Evolutionary conservation across 1,140 invertebrate species (phyloP).

Genomic region (Galendromus occidentalis): DNA sequence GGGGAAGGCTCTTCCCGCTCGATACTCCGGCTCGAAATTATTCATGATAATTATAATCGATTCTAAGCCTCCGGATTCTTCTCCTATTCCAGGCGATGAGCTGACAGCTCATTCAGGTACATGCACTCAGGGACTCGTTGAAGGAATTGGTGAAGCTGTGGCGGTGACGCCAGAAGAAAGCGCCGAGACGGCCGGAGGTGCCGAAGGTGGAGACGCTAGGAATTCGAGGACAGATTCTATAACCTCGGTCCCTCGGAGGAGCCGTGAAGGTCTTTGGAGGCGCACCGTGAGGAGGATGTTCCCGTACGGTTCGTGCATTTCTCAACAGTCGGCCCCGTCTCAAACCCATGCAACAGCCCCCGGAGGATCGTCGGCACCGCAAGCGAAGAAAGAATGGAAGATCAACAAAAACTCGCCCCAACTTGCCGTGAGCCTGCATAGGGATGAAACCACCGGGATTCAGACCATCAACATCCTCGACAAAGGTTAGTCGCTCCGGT

Average conservation of each 20-base stretch:
- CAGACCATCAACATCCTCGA: constrained; percentile 2
- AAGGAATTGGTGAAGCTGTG: not conserved
- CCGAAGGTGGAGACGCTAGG: not conserved
- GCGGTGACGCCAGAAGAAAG: not conserved
- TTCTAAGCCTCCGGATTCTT: no score
- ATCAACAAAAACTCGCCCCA: not conserved
- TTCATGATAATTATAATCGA: no score
- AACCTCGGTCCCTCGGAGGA: not conserved
- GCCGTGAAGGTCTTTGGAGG: constrained; percentile 3
- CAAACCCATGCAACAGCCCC: no score
- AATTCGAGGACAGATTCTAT: not conserved
- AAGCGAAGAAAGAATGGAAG: not conserved
- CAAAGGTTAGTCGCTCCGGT: not conserved
- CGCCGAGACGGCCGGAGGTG: not conserved
- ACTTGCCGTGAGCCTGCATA: not conserved
- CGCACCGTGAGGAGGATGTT: not conserved
- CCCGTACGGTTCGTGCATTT: constrained; percentile 7
- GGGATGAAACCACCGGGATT: constrained; percentile 1
- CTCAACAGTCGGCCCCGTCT: not conserved
- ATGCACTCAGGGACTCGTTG: not conserved
- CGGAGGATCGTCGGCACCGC: not conserved
- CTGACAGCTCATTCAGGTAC: constrained; percentile 8
- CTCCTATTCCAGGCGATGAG: not conserved
- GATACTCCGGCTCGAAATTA: no score
- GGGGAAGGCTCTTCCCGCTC: no score